Base-by-base conservation (phyloP, 2,797 vertebrate species). In the Sebastes umbrosus region DNA sequence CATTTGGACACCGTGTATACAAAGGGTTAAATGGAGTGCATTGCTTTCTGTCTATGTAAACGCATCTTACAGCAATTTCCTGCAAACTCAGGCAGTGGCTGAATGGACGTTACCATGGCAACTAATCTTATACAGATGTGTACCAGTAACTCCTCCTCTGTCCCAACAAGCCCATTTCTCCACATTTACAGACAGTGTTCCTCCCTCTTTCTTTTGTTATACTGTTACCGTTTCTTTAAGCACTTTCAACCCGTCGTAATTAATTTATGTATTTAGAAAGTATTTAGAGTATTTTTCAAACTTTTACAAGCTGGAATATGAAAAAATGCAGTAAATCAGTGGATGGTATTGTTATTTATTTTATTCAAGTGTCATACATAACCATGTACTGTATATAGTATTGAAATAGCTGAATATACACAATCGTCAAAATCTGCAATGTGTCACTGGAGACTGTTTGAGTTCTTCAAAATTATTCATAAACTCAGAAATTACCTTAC, bases 71-170 rank as follows among this genome's bases (percentile, higher is more conserved):
- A 29, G 31, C 18, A 63, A n/a, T 64, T 60, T 64, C 20, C 64
- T 39, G 63, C 68, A 54, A 29, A 59, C 58, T 8, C 46, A 10
- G 36, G 25, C 73, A 36, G 52, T 55, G 24, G 20, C 11, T 83
- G 43, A 55, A 64, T 27, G 5, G 20, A 4, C 0, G 55, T 79
- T 34, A 24, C 69, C 75, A 60, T 22, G 60, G 75, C 18, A 65
- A 77, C 81, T 86, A 84, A 88, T 77, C 27, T 43, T n/a, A 39
- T 11, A 71, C 87, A 86, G 75, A 84, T 86, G 87, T 81, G 43
- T 43, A 4, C 39, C 20, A 29, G 12, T 25, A 31, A 59, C n/a
- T 59, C 50, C 57, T 25, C 18, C 14, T 70, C 29, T 70, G 64
- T 60, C 34, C 64, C 18, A 29, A 11, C 22, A 18, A 36, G 31